Percentiles rank a stretch among this genome's conserved stretches.
phyloP scores from a whole-genome alignment of 1,140 invertebrate species.

The Potamilus streckersoni region DNA sequence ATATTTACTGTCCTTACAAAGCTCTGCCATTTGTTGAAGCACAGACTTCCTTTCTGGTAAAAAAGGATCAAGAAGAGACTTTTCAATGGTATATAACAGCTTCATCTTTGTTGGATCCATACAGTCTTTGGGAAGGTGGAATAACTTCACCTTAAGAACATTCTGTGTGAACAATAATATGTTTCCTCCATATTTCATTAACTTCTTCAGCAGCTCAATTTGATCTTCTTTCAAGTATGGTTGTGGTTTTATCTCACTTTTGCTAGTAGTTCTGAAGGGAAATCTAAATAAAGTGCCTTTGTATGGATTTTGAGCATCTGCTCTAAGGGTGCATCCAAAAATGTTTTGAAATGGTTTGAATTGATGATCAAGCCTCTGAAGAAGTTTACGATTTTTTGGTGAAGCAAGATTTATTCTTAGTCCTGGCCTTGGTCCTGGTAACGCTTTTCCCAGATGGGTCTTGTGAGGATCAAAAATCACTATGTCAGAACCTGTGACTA shows the following conservation, averaged over 20 bases:
- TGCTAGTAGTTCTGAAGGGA: neutral
- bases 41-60: too few relatives aligned
- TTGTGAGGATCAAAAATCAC: slow-evolving; percentile 65
- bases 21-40: neutral
- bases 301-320: neutral
- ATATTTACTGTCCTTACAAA: neutral
- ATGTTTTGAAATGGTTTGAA: slow-evolving; percentile 56
- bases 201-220: slow-evolving; percentile 55
- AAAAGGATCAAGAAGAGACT: too few relatives aligned
- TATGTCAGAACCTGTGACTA: slow-evolving; percentile 53
- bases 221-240: slow-evolving; percentile 13
- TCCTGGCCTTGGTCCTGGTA: slow-evolving; percentile 45
- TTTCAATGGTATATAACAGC: too few relatives aligned
- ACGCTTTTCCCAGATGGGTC: slow-evolving; percentile 45
- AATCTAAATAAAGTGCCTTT: neutral
- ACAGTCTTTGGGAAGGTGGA: too few relatives aligned
- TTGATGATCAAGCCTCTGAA: slow-evolving; percentile 45
- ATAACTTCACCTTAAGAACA: neutral
- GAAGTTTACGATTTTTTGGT: slow-evolving; percentile 34
- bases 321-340: slow-evolving; percentile 45
- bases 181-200: slow-evolving; percentile 17
- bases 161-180: neutral
- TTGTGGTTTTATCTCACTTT: neutral
- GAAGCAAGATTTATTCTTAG: slow-evolving; percentile 49
- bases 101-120: too few relatives aligned